Percentiles rank a stretch among this genome's conserved stretches.
Conservation (phyloP, 92 coral and sea anemone genomes). For the Bergia sp. region DNA sequence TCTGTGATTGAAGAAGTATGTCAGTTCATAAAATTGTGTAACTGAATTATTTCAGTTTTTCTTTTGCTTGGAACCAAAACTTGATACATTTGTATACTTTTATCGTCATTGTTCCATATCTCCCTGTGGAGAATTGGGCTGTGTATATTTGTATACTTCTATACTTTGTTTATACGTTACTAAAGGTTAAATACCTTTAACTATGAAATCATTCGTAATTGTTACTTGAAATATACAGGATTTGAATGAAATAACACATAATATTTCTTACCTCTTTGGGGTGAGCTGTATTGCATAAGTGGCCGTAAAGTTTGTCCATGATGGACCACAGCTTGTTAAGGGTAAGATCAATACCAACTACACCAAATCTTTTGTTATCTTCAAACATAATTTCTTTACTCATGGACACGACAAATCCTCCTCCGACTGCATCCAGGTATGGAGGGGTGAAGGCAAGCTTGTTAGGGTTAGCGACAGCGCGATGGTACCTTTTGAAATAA, state of each 20-base stretch:
- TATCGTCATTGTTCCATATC: too few relatives aligned
- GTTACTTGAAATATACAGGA: too few relatives aligned
- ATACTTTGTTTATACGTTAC: too few relatives aligned
- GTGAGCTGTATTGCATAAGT: background rate
- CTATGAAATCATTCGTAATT: too few relatives aligned
- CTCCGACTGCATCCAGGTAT: slow-evolving; percentile 10
- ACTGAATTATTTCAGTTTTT: too few relatives aligned
- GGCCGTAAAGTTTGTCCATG: slow-evolving; percentile 17
- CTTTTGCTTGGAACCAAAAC: too few relatives aligned
- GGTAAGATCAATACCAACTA: slow-evolving; percentile 21
- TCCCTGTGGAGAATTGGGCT: too few relatives aligned
- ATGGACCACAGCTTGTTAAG: slow-evolving; percentile 22
- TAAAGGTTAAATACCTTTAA: too few relatives aligned
- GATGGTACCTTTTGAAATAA: slow-evolving; percentile 24
- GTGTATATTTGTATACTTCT: too few relatives aligned
- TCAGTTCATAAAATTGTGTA: too few relatives aligned
- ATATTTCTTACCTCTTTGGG: background rate
- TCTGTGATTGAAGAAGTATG: too few relatives aligned
- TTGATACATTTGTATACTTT: too few relatives aligned
- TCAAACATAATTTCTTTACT: slow-evolving; percentile 30
- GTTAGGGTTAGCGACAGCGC: slow-evolving; percentile 28
- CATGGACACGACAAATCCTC: slow-evolving; percentile 32
- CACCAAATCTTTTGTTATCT: slow-evolving; percentile 20
- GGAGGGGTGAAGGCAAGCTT: slow-evolving; percentile 32
- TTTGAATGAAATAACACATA: background rate